Evolutionary conservation across 2,888 invertebrate genomes (phyloP).

Genomic region (Halocaridina rubra): DNA sequence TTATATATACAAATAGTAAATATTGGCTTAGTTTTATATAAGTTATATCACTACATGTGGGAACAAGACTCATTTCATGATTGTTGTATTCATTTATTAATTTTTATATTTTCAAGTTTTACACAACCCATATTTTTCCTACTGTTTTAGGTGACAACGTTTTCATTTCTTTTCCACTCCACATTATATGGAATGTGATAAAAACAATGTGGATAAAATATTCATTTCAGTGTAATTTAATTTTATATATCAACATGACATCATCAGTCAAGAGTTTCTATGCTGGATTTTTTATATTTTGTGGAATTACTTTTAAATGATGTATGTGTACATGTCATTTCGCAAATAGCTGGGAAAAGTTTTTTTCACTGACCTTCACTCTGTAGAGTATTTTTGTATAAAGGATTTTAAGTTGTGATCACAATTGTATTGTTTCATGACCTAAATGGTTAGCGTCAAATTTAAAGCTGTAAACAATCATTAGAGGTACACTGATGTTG

Average conservation of each 20-base stretch:
- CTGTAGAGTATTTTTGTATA: conserved; percentile 21
- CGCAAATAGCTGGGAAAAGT: background rate
- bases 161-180: too few relatives aligned
- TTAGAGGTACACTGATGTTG: conserved; percentile 34
- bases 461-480: conserved; percentile 46
- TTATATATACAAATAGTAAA: background rate
- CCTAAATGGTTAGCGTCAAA: background rate
- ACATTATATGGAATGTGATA: conserved; percentile 8
- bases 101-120: background rate
- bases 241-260: conserved; percentile 10
- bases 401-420: conserved; percentile 10
- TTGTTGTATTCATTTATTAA: background rate
- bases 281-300: conserved; percentile 4
- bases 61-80: conserved; percentile 21
- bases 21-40: background rate
- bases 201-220: conserved; percentile 13
- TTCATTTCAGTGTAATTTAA: conserved; percentile 16
- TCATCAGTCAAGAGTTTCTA: conserved; percentile 3
- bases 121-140: background rate
- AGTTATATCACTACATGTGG: conserved; percentile 19
- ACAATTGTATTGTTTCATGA: conserved; percentile 11
- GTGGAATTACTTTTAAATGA: background rate
- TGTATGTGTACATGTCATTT: background rate
- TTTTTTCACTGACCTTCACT: background rate
- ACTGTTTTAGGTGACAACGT: conserved; percentile 15